phyloP scores from a whole-genome alignment of 2,113 vertebrate species.

The Vimba vimba region DNA sequence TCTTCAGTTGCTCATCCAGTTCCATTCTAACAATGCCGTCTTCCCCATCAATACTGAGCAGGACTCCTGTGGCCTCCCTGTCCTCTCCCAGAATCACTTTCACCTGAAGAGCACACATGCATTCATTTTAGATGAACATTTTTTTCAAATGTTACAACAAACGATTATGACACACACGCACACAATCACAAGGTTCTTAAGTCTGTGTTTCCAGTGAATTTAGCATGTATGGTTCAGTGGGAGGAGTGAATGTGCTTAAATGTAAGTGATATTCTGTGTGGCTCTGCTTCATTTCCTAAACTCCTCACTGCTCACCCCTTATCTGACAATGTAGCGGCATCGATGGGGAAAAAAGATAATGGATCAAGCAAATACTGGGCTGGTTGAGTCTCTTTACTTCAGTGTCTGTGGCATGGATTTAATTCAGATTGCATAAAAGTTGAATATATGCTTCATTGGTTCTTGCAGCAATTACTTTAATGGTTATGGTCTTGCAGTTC shows the following conservation, averaged over 20 bases:
- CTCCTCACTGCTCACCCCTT: neutral
- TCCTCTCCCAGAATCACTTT: conserved; percentile 94
- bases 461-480: neutral
- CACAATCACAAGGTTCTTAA: neutral
- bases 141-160: too few species aligned
- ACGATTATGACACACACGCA: too few species aligned
- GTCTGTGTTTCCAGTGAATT: neutral
- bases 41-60: conserved; percentile 90
- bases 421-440: neutral
- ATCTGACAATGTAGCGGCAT: too few species aligned
- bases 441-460: neutral
- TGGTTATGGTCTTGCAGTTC: neutral
- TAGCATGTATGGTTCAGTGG: neutral
- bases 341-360: neutral
- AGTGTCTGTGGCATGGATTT: neutral
- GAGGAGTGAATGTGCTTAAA: neutral
- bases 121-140: neutral
- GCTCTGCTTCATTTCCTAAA: neutral
- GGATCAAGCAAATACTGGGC: neutral
- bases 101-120: conserved; percentile 73
- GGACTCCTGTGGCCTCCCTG: conserved; percentile 88
- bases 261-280: too few species aligned
- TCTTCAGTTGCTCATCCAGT: conserved; percentile 89
- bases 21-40: conserved; percentile 94
- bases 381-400: neutral